A percentile compares a stretch with the other conserved stretches of the same genome.
Conservation (phyloP, 2,113 vertebrate genomes). For the Podarcis cretensis region DNA sequence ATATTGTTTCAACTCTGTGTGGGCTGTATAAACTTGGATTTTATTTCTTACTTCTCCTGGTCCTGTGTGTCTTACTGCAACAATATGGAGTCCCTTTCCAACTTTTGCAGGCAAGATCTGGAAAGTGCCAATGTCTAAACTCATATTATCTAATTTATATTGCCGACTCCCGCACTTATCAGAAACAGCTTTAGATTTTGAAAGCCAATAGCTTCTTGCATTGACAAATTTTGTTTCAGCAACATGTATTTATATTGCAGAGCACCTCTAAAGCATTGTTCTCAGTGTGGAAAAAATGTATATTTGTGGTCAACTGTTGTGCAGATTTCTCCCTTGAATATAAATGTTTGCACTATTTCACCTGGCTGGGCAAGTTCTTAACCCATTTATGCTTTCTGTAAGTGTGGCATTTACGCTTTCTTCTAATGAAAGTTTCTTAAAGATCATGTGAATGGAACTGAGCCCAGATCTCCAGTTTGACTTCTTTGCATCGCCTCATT, state of each 20-base stretch:
- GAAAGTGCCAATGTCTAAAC: background rate
- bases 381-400: conserved; percentile 42
- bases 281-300: conserved; percentile 27
- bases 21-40: background rate
- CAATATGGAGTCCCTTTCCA: background rate
- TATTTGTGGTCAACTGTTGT: conserved; percentile 47
- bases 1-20: no score
- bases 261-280: conserved; percentile 52
- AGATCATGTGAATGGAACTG: conserved; percentile 51
- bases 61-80: background rate
- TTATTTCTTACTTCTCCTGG: background rate
- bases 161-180: background rate
- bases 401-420: conserved; percentile 46
- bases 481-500: conserved; percentile 21
- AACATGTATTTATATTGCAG: conserved; percentile 56
- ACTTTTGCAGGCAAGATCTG: background rate
- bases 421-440: conserved; percentile 36
- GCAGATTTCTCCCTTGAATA: conserved; percentile 34
- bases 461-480: conserved; percentile 48
- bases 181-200: conserved; percentile 12
- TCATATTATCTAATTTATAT: conserved; percentile 10
- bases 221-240: conserved; percentile 36
- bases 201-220: conserved; percentile 16
- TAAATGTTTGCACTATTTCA: conserved; percentile 57
- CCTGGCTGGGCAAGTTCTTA: conserved; percentile 41